phyloP scores from a whole-genome alignment of 2,888 invertebrate genomes.

The Helicoverpa assulta region DNA sequence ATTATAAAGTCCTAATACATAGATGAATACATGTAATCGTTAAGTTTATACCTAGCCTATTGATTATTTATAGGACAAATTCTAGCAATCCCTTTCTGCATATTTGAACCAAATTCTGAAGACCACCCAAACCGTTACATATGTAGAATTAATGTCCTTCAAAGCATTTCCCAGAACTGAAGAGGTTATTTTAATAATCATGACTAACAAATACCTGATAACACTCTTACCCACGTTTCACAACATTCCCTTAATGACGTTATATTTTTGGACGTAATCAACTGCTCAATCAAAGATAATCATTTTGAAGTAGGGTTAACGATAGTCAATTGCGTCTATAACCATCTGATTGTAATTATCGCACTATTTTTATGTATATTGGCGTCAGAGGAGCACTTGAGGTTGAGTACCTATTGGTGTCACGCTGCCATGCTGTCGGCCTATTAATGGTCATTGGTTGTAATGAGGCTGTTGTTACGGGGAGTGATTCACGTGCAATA shows the following conservation, averaged over 20 bases:
- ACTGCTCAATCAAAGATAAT: conserved; percentile 28
- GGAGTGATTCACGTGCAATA: not conserved
- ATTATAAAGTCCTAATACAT: not conserved
- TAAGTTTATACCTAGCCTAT: too few species aligned
- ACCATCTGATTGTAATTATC: conserved; percentile 36
- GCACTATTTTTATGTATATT: conserved; percentile 34
- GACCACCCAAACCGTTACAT: too few species aligned
- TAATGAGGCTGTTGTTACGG: conserved; percentile 2
- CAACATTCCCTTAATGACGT: conserved; percentile 4
- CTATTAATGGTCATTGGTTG: conserved; percentile 8
- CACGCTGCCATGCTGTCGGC: conserved; percentile 4
- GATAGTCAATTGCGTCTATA: conserved; percentile 24
- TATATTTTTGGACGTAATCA: conserved; percentile 27
- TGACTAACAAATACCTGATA: not conserved
- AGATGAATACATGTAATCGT: too few species aligned
- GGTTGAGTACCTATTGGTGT: conserved; percentile 16
- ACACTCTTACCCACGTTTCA: not conserved
- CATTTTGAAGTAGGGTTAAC: conserved; percentile 15
- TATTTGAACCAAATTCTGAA: too few species aligned
- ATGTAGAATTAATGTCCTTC: too few species aligned
- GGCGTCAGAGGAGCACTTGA: conserved; percentile 30
- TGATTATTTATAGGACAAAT: too few species aligned
- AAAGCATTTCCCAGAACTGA: not conserved
- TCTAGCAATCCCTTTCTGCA: too few species aligned
- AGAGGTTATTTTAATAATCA: not conserved